These are phyloP conservation scores for Aspiorhynchus laticeps DNA, from an alignment of 2,113 vertebrate genomes.

Conservation along the genomic window DNA sequence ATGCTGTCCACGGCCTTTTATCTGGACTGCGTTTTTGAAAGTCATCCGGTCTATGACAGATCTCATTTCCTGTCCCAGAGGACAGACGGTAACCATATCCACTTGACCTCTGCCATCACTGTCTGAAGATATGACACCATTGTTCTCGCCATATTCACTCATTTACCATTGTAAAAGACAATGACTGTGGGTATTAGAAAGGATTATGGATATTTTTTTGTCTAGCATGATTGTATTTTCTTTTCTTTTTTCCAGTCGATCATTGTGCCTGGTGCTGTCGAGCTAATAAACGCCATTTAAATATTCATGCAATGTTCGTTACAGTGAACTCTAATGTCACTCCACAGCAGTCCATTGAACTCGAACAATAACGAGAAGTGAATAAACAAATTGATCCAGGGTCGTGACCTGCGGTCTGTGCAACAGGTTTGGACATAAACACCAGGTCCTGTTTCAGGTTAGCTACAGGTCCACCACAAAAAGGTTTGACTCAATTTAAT, in stretches of 20 bases:
- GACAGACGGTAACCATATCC: conserved; percentile 56
- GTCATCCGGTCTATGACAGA: conserved; percentile 56
- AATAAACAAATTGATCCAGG: conserved; percentile 35
- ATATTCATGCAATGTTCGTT: conserved; percentile 53
- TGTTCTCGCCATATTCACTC: conserved; percentile 59
- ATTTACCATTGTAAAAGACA: conserved; percentile 52
- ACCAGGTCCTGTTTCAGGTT: conserved; percentile 34
- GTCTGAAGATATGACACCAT: conserved; percentile 57
- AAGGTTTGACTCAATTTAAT: not conserved
- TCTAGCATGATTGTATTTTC: conserved; percentile 19
- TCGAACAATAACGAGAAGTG: conserved; percentile 35
- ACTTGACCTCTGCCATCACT: conserved; percentile 41
- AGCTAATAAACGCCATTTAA: conserved; percentile 50
- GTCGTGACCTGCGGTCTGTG: conserved; percentile 2
- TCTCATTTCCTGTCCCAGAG: conserved; percentile 58
- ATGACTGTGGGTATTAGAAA: conserved; percentile 49
- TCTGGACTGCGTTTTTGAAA: conserved; percentile 40
- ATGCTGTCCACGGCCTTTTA: conserved; percentile 11
- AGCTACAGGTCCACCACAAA: not conserved
- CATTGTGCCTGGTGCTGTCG: conserved; percentile 41
- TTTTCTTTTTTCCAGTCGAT: conserved; percentile 32
- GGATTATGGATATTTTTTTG: conserved; percentile 52
- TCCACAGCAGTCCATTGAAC: conserved; percentile 34
- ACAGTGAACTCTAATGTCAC: conserved; percentile 36
- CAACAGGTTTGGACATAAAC: not conserved